These are phyloP conservation scores for Alloplasta piceator DNA, from an alignment of 2,888 invertebrate species.

Conservation along the genomic window DNA sequence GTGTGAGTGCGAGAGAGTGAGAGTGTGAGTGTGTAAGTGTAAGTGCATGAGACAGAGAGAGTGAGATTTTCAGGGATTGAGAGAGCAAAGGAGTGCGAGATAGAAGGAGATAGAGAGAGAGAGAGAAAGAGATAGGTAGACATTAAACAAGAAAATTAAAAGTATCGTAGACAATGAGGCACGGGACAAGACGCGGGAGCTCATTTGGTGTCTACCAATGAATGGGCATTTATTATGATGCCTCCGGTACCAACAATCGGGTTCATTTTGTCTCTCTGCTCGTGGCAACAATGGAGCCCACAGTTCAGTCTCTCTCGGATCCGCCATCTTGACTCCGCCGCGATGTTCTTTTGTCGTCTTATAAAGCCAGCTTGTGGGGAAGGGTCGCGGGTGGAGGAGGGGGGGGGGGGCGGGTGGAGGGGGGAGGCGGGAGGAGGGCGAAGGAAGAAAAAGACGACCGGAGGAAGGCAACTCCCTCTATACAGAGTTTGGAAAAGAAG, in stretches of 20 bases:
- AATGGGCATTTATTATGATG: constrained; percentile 82
- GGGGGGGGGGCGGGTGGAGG: no score
- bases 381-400: no score
- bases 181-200: constrained; percentile 80
- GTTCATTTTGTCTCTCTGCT: constrained; percentile 82
- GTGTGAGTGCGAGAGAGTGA: background rate
- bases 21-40: background rate
- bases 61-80: no score
- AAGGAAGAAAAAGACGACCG: constrained; percentile 73
- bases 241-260: constrained; percentile 81
- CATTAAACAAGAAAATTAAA: constrained; percentile 80
- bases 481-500: constrained; percentile 42
- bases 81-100: background rate
- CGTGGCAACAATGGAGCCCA: constrained; percentile 77
- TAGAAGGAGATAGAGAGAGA: constrained; percentile 10
- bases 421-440: no score
- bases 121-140: constrained; percentile 66
- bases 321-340: constrained; percentile 81
- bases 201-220: constrained; percentile 81
- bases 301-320: constrained; percentile 72
- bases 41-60: constrained; percentile 15
- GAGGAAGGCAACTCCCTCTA: constrained; percentile 57
- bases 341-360: constrained; percentile 81
- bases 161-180: constrained; percentile 80
- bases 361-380: constrained; percentile 73